Conservation (phyloP, 1,140 invertebrate species). For the Heliconius congener region DNA sequence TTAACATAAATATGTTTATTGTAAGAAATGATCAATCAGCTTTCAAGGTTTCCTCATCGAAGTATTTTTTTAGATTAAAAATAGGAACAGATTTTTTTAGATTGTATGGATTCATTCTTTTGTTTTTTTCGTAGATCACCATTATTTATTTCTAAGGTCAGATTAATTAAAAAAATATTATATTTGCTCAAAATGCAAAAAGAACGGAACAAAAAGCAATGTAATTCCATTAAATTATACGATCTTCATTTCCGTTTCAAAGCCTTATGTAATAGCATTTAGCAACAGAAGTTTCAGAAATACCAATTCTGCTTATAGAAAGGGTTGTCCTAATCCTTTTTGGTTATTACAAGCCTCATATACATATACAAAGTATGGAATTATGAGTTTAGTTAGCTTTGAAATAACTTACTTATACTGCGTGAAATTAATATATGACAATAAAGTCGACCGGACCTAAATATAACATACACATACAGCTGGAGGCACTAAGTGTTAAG, state of each 20-base stretch:
- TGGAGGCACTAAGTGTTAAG: too few relatives aligned
- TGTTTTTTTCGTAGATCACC: background rate
- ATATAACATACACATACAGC: too few relatives aligned
- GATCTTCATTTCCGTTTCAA: slow-evolving; percentile 8
- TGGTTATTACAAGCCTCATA: background rate
- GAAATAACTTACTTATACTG: background rate
- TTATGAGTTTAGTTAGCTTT: background rate
- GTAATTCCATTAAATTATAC: slow-evolving; percentile 11
- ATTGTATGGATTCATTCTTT: too few relatives aligned
- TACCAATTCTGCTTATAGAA: background rate
- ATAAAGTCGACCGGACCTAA: too few relatives aligned
- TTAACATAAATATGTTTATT: background rate
- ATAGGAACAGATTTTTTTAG: too few relatives aligned
- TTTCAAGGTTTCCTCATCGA: background rate
- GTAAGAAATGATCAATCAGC: background rate
- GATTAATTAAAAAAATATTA: background rate
- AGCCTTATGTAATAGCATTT: background rate
- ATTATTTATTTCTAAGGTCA: background rate
- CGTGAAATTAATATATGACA: background rate
- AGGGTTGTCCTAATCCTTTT: background rate
- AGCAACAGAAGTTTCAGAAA: slow-evolving; percentile 8
- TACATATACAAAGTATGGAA: background rate
- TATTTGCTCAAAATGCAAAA: background rate
- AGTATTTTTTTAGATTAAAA: background rate
- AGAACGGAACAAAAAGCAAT: background rate